Evolutionary conservation across 1,140 invertebrate species (phyloP).

Genomic region (Zaprionus tsacasi): DNA sequence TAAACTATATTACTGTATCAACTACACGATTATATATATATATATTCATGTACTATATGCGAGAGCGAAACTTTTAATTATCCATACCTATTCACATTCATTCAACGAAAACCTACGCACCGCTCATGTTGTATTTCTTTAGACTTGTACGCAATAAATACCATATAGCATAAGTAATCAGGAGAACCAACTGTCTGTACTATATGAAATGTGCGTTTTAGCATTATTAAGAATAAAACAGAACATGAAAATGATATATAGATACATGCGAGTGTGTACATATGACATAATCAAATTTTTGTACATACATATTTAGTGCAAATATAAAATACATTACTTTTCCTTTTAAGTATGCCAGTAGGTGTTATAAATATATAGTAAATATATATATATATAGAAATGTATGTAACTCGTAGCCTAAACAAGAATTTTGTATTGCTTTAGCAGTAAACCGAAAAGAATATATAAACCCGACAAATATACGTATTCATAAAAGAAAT

Average conservation of each 20-base stretch:
- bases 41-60: constrained; percentile 38
- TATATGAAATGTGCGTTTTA: constrained; percentile 66
- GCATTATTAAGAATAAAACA: constrained; percentile 41
- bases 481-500: constrained; percentile 49
- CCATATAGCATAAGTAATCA: constrained; percentile 8
- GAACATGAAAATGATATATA: constrained; percentile 4
- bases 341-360: constrained; percentile 54
- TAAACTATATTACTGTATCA: constrained; percentile 42
- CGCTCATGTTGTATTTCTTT: constrained; percentile 30
- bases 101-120: constrained; percentile 23
- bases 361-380: constrained; percentile 42
- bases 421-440: constrained; percentile 63
- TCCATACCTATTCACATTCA: constrained; percentile 35
- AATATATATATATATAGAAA: not conserved
- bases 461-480: constrained; percentile 36
- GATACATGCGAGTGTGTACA: constrained; percentile 29
- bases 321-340: constrained; percentile 29
- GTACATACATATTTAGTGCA: constrained; percentile 55
- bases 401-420: constrained; percentile 50
- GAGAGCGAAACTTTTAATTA: constrained; percentile 16
- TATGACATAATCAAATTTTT: constrained; percentile 33
- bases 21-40: constrained; percentile 31
- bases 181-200: constrained; percentile 24
- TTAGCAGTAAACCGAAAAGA: constrained; percentile 51
- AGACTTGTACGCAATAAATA: constrained; percentile 40